phyloP scores from a whole-genome alignment of 1,140 invertebrate species.

The Apis laboriosa region DNA sequence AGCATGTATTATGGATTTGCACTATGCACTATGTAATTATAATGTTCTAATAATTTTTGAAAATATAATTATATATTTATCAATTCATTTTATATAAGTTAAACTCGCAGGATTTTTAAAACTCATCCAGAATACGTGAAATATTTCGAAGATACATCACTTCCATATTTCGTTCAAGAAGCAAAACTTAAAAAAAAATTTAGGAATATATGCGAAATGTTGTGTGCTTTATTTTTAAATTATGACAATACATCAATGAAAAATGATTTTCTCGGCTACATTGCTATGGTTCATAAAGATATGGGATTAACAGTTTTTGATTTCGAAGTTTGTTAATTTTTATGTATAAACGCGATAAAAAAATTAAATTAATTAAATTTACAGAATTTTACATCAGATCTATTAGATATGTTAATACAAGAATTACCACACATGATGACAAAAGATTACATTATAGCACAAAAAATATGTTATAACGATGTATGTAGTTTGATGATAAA shows the following conservation, averaged over 20 bases:
- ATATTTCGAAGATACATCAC: conserved; percentile 4
- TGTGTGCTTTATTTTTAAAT: conserved; percentile 33
- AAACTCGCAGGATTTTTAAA: not conserved
- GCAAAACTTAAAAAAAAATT: conserved; percentile 51
- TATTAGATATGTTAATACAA: not conserved
- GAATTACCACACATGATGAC: conserved; percentile 11
- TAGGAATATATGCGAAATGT: conserved; percentile 17
- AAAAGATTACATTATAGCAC: not conserved
- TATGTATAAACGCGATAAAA: not conserved
- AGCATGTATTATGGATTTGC: conserved; percentile 7
- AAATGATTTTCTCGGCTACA: conserved; percentile 46
- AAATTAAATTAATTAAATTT: not conserved
- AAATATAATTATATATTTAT: not conserved
- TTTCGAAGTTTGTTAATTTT: not conserved
- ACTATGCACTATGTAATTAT: conserved; percentile 7
- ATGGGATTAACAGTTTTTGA: conserved; percentile 6
- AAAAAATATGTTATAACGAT: not conserved
- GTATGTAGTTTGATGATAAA: not conserved
- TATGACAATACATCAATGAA: conserved; percentile 36
- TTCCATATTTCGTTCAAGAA: conserved; percentile 25
- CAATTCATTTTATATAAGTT: not conserved
- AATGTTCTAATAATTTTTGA: not conserved
- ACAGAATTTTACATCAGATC: conserved; percentile 12
- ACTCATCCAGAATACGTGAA: conserved; percentile 23
- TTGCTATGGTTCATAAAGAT: conserved; percentile 56